Evolutionary conservation across 1,140 invertebrate genomes (phyloP), one percentile per base, ranked within the genome.

Genomic region (Probaryconus sp.): DNA sequence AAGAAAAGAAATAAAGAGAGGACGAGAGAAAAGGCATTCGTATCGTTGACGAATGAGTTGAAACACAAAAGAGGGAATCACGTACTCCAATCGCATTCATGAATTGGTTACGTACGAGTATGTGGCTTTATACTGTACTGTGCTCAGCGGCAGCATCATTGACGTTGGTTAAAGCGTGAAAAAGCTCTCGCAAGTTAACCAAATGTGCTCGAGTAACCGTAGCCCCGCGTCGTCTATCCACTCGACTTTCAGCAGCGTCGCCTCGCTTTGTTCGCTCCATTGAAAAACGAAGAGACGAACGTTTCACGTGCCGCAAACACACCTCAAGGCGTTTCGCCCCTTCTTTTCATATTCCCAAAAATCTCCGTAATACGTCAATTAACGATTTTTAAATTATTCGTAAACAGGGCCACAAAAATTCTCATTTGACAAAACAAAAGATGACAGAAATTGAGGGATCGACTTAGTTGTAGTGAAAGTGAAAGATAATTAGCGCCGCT

Each of bases 111-210:
- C 56, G 31, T 67, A 55, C 40, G 60, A 61, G 55, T 61, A 56
- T 55, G 35, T 24, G 38, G 47, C 51, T 68, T 68, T 45, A 35
- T 60, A 11, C 30, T n/a, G n/a, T n/a, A n/a, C n/a, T n/a, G n/a
- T n/a, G n/a, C n/a, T n/a, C n/a, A n/a, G 16, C 16, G 9, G 24
- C 21, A 26, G 18, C 13, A 14, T 37, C 47, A 30, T 14, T 21
- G 37, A 1, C 26, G 47, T 16, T 35, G 50, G 53, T 40, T 64
- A 48, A 56, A 55, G 28, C 28, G 64, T 58, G 58, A 68, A 74
- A 74, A 68, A 68, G 56, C 58, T 74, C 37, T 24, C 51, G 50
- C 43, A 33, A 61, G 56, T 74, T 68, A 64, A 64, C 63, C 71
- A 68, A 68, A 74, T 64, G 43, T 17, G 17, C 38, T 42, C 11